Evolutionary conservation across 2,888 invertebrate genomes (phyloP).

Genomic region (Megalurothrips usitatus): DNA sequence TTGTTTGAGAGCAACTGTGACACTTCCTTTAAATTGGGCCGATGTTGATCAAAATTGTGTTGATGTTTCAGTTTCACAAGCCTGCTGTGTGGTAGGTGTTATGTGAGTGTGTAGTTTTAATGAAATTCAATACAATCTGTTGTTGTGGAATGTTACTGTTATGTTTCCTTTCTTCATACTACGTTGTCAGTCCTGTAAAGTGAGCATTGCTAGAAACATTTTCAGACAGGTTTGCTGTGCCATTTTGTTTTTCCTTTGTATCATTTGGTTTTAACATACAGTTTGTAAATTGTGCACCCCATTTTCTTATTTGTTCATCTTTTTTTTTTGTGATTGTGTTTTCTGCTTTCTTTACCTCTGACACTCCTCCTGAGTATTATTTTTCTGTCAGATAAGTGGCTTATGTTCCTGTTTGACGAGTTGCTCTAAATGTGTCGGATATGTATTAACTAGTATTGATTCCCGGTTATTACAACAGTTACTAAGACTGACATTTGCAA

Average conservation of each 20-base stretch:
- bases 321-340: not conserved
- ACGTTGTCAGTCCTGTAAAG: no score
- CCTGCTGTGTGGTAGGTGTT: no score
- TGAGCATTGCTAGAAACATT: not conserved
- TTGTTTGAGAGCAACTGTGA: not conserved
- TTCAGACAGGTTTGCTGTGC: not conserved
- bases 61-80: no score
- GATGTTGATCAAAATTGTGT: not conserved
- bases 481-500: slow-evolving; percentile 25
- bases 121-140: not conserved
- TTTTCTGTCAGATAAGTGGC: slow-evolving; percentile 3
- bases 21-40: not conserved
- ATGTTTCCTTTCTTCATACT: no score
- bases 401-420: not conserved
- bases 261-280: not conserved
- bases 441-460: slow-evolving; percentile 21
- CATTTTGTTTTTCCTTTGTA: not conserved
- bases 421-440: not conserved
- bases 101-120: not conserved
- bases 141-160: no score
- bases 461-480: slow-evolving; percentile 21
- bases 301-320: not conserved
- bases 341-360: not conserved
- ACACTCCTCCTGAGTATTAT: not conserved
- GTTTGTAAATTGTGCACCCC: not conserved